These are phyloP conservation scores for Psephotus haematonotus DNA, from an alignment of 2,113 vertebrate genomes.

Conservation along the genomic window DNA sequence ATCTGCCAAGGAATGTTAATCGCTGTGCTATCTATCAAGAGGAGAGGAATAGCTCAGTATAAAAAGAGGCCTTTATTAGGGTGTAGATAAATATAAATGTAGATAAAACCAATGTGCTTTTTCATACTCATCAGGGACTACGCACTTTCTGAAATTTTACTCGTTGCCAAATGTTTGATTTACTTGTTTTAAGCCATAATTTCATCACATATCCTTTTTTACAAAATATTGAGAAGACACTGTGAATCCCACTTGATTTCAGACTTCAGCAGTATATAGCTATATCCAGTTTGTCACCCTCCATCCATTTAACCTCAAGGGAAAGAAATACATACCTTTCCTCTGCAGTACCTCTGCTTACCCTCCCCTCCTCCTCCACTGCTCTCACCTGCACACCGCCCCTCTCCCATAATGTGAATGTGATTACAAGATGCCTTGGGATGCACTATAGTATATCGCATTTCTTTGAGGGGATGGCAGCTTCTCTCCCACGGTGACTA, in stretches of 20 bases:
- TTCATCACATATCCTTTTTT: not conserved
- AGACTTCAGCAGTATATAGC: not conserved
- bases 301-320: not conserved
- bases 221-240: not conserved
- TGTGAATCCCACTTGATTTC: not conserved
- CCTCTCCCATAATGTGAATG: not conserved
- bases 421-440: not conserved
- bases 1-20: conserved; percentile 64
- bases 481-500: not conserved
- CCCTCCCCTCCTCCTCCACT: not conserved
- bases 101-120: not conserved
- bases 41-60: not conserved
- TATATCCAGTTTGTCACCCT: not conserved
- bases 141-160: not conserved
- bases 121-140: not conserved
- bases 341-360: not conserved
- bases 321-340: not conserved
- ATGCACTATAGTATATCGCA: not conserved
- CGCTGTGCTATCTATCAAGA: conserved; percentile 33
- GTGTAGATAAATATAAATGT: conserved; percentile 22
- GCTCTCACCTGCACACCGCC: not conserved
- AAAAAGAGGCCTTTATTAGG: conserved; percentile 6
- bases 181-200: not conserved
- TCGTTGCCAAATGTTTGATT: not conserved
- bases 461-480: not conserved